Evolutionary conservation across 2,113 vertebrate species (phyloP).

Genomic region (Eurypyga helias): DNA sequence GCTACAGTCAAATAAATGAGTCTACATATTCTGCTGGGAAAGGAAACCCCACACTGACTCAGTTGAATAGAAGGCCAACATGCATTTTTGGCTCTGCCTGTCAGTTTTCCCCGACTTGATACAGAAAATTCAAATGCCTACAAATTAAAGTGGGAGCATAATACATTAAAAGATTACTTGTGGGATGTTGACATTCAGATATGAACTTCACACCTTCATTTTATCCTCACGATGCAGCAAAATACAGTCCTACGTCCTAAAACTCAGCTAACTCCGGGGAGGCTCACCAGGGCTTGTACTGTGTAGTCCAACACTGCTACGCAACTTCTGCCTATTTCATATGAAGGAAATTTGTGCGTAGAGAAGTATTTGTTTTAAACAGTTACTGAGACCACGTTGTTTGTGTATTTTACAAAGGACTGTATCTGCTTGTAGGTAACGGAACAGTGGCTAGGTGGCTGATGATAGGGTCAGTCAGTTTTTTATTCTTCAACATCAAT

Average conservation of each 20-base stretch:
- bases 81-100: slow-evolving; percentile 1
- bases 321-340: background rate
- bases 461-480: background rate
- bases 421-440: background rate
- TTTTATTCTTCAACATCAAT: background rate
- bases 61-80: slow-evolving; percentile 18
- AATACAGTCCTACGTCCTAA: slow-evolving; percentile 1
- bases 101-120: background rate
- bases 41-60: slow-evolving; percentile 40
- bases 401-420: background rate
- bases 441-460: background rate
- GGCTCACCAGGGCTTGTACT: background rate
- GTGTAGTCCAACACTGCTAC: background rate
- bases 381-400: background rate
- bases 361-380: background rate
- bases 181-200: slow-evolving; percentile 60
- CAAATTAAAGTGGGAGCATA: slow-evolving; percentile 49
- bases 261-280: background rate
- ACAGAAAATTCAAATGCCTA: slow-evolving; percentile 47
- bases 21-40: slow-evolving; percentile 20
- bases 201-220: slow-evolving; percentile 53
- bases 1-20: slow-evolving; percentile 3
- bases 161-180: slow-evolving; percentile 47
- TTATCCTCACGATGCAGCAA: slow-evolving; percentile 48
- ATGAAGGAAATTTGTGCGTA: background rate